Evolutionary conservation across 2,888 invertebrate genomes (phyloP).

Genomic region (Archaeoteleia sp.): DNA sequence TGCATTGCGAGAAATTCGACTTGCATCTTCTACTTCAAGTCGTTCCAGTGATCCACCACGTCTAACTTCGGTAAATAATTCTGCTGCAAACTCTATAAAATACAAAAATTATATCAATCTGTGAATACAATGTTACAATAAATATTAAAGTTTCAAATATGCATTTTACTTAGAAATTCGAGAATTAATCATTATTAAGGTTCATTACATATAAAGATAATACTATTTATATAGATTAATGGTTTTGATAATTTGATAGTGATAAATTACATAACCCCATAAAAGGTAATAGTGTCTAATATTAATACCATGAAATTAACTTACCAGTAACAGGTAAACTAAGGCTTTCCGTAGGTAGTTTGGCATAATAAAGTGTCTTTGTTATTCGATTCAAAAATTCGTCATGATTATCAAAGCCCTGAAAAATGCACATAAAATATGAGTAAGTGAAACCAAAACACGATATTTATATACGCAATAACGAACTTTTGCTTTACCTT

Average conservation of each 20-base stretch:
- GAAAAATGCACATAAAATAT: too few species aligned
- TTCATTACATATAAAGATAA: too few species aligned
- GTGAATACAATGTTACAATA: too few species aligned
- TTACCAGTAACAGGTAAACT: slow-evolving; percentile 88
- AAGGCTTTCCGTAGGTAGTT: slow-evolving; percentile 83
- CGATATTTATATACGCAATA: not conserved
- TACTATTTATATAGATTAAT: not conserved
- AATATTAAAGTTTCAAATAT: too few species aligned
- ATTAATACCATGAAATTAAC: too few species aligned
- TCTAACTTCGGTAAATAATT: slow-evolving; percentile 87
- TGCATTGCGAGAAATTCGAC: slow-evolving; percentile 85
- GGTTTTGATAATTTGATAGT: not conserved
- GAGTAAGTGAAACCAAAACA: too few species aligned
- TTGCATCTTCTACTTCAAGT: slow-evolving; percentile 85
- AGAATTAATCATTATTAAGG: too few species aligned
- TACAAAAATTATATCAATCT: too few species aligned
- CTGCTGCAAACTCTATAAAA: slow-evolving; percentile 86
- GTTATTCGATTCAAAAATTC: slow-evolving; percentile 88
- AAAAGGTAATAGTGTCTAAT: too few species aligned
- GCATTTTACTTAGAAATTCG: slow-evolving; percentile 3
- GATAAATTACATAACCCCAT: too few species aligned
- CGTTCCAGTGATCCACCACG: slow-evolving; percentile 86
- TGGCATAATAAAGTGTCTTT: slow-evolving; percentile 92
- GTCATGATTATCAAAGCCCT: slow-evolving; percentile 83
- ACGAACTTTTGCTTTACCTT: slow-evolving; percentile 74